Evolutionary conservation across 2,113 vertebrate genomes (phyloP), one percentile per base, ranked within the genome.

Genomic region (Piprites chloris): DNA sequence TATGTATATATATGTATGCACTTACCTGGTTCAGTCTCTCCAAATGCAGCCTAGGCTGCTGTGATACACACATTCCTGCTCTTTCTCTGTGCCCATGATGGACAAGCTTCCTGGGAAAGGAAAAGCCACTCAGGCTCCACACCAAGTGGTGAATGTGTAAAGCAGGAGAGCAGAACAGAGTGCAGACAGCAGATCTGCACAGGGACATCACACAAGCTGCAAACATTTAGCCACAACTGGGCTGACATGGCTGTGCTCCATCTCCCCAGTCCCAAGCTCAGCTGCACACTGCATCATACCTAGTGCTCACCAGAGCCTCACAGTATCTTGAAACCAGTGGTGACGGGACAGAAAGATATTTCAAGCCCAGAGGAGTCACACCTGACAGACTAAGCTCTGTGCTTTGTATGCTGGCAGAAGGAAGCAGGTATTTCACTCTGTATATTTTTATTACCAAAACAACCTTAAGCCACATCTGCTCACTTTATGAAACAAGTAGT

Each of bases 181-280:
- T 6, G 16, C 30, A 82, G 33, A 20, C 30, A 44, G 35, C 32
- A 71, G 35, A 78, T 14, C 61, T 55, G 61, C 78, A 65, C 20
- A 71, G 67, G 35, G 35, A n/a, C 39, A n/a, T 20, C 9, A 9
- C 4, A 0, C n/a, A 56, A 80, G 55, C 49, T 73, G 72, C 67
- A 66, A 66, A n/a, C 0, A 5, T 37, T 37, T 61, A 2, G 1
- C n/a, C 79, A 41, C 17, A 23, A 12, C 16, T 13, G 47, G n/a
- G 7, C 33, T 44, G 21, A 42, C 68, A 52, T 2, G 73, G 72
- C 62, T 56, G 71, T n/a, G 56, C 67, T 65, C 39, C 10, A 9
- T 9, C 12, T 62, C 12, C 35, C 39, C 0, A 0, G 1, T 4
- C 14, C 39, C 63, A 47, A 6, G 11, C 19, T 50, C 53, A 68